Conservation (phyloP, 2,888 invertebrate genomes). For the Rambutsinella grinnellia region DNA sequence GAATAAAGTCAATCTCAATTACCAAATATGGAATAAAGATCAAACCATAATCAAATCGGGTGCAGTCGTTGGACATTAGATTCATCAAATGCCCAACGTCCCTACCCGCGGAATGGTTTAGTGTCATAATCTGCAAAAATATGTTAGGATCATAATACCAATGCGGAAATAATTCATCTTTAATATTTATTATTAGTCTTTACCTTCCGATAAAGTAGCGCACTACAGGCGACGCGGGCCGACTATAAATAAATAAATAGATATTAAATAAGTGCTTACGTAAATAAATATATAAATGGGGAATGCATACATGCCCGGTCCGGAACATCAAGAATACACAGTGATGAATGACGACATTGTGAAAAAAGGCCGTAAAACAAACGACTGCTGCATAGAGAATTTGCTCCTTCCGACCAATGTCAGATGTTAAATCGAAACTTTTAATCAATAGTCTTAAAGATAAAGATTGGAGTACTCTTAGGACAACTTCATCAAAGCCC, state of each 20-base stretch:
- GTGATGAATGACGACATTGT: conserved; percentile 85
- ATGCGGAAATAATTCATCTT: not conserved
- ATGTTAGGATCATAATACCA: no score
- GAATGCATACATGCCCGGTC: not conserved
- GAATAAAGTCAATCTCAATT: no score
- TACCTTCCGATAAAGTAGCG: conserved; percentile 54
- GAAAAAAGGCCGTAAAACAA: conserved; percentile 73
- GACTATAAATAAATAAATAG: no score
- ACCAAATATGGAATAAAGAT: conserved; percentile 91
- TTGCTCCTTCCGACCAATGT: conserved; percentile 50
- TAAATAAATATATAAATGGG: not conserved
- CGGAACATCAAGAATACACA: conserved; percentile 75
- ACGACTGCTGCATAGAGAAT: conserved; percentile 55
- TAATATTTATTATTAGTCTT: no score
- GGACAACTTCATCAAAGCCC: conserved; percentile 49
- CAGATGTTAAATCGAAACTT: conserved; percentile 30
- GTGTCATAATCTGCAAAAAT: conserved; percentile 77
- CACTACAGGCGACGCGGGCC: conserved; percentile 37
- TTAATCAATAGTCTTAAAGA: conserved; percentile 74
- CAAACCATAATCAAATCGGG: conserved; percentile 89
- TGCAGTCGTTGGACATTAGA: conserved; percentile 92
- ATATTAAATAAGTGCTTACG: no score
- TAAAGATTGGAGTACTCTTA: conserved; percentile 76
- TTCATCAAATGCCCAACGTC: conserved; percentile 95
- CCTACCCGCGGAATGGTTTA: conserved; percentile 87